These are phyloP conservation scores for Drosophila mojavensis DNA, from an alignment of 1,140 invertebrate genomes.

Conservation along the genomic window DNA sequence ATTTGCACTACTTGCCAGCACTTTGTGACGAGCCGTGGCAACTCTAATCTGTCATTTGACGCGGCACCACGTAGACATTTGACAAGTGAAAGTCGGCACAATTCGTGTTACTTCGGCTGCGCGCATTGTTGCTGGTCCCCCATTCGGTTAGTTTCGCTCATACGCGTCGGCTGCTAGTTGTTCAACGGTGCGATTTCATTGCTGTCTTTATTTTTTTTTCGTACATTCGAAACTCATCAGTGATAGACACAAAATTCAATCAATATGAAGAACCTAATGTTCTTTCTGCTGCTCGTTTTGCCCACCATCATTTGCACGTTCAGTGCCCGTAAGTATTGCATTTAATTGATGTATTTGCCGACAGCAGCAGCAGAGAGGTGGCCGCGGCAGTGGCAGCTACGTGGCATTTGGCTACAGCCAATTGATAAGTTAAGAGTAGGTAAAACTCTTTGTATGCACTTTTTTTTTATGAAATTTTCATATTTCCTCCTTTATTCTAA, in stretches of 20 bases:
- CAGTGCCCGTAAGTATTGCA: constrained; percentile 85
- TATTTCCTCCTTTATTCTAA: background rate
- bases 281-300: constrained; percentile 86
- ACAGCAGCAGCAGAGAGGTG: background rate
- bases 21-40: constrained; percentile 10
- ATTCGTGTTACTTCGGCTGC: constrained; percentile 64
- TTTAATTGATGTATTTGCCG: constrained; percentile 2
- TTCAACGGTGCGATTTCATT: constrained; percentile 21
- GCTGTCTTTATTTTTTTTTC: constrained; percentile 37
- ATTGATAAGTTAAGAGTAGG: background rate
- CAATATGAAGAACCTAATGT: constrained; percentile 86
- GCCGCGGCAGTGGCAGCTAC: constrained; percentile 30
- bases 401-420: constrained; percentile 32
- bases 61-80: constrained; percentile 79
- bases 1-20: background rate
- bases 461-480: background rate
- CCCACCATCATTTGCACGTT: constrained; percentile 86
- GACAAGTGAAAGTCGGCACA: constrained; percentile 70
- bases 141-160: constrained; percentile 60
- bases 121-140: constrained; percentile 41
- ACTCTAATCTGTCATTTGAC: constrained; percentile 56
- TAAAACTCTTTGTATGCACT: background rate
- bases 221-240: constrained; percentile 27
- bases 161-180: constrained; percentile 48
- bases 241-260: constrained; percentile 38